Conservation (phyloP, 2,888 invertebrate genomes). For the Margaritifera margaritifera region DNA sequence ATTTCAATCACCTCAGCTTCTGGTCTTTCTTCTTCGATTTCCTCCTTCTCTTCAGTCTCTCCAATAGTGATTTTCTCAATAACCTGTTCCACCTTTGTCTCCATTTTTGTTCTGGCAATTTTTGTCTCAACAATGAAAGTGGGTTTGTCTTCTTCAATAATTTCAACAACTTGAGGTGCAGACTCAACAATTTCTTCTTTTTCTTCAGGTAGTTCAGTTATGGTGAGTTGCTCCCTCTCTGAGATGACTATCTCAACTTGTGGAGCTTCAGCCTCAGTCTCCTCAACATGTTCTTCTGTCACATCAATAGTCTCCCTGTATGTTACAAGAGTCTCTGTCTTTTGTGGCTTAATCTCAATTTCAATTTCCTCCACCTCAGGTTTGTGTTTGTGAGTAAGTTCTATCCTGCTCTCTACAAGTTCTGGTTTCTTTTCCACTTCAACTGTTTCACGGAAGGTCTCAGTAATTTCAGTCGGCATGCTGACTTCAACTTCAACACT, state of each 20-base stretch:
- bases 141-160: slow-evolving; percentile 10
- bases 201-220: slow-evolving; percentile 20
- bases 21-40: slow-evolving; percentile 19
- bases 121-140: slow-evolving; percentile 7
- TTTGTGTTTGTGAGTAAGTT: slow-evolving; percentile 6
- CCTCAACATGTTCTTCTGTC: slow-evolving; percentile 21
- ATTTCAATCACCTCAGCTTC: slow-evolving; percentile 12
- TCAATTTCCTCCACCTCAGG: slow-evolving; percentile 20
- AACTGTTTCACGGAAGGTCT: background rate
- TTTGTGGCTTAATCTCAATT: slow-evolving; percentile 19
- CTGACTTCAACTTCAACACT: slow-evolving; percentile 5
- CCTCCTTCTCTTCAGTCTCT: slow-evolving; percentile 21
- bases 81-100: slow-evolving; percentile 6
- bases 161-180: slow-evolving; percentile 9
- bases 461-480: slow-evolving; percentile 8
- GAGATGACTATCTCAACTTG: background rate
- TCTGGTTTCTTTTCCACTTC: background rate
- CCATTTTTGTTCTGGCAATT: slow-evolving; percentile 5
- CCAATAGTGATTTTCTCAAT: slow-evolving; percentile 12
- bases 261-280: slow-evolving; percentile 14
- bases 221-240: slow-evolving; percentile 12
- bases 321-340: slow-evolving; percentile 30
- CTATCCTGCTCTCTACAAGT: background rate
- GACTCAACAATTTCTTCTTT: slow-evolving; percentile 13
- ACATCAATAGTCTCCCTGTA: slow-evolving; percentile 42